Evolutionary conservation across 1,140 invertebrate genomes (phyloP), one percentile per base, ranked within the genome.

Genomic region (Aphidius ervi): DNA sequence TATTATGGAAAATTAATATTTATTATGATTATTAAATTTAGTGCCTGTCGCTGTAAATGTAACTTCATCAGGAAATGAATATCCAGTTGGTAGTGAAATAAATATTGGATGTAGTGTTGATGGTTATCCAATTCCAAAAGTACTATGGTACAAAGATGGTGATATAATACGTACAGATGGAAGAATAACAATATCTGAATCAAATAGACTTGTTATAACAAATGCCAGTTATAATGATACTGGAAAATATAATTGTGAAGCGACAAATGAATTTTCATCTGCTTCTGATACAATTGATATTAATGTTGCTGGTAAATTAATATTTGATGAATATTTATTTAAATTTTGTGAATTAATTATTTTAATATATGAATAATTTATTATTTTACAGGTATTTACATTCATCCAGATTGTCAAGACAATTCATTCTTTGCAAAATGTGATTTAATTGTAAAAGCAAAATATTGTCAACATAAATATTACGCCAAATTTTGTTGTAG

Each of bases 401-500:
- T 94, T 31, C 86, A 89, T 68, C 83, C 88, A 5, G 86, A 86
- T 61, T 96, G 94, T 69, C 87, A 87, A 39, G 94, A 97, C 75
- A 94, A 91, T 74, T 83, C 85, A n/a, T 92, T 86, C 81, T 94
- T 94, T 71, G 92, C 92, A 46, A 93, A 94, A 70, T 97, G 95
- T 75, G 78, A 84, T 10, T 81, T 96, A 41, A 95, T 97, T 59
- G 91, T 96, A 1, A 79, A 83, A 67, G 91, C 85, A 9, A 84
- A 85, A 39, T 93, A 91, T 73, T 97, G 95, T 74, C 82, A 82
- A 7, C 94, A 97, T 74, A 82, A 86, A 64, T 94, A 94, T 75
- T 97, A 97, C 74, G 89, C 88, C n/a, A 85, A 85, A 73, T 97
- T 95, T 85, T 97, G 95, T 74, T 97, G 95, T 77, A 85, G 88